Evolutionary conservation across 2,888 invertebrate genomes (phyloP), one percentile per base, ranked within the genome.

Genomic region (Drosophila tripunctata): DNA sequence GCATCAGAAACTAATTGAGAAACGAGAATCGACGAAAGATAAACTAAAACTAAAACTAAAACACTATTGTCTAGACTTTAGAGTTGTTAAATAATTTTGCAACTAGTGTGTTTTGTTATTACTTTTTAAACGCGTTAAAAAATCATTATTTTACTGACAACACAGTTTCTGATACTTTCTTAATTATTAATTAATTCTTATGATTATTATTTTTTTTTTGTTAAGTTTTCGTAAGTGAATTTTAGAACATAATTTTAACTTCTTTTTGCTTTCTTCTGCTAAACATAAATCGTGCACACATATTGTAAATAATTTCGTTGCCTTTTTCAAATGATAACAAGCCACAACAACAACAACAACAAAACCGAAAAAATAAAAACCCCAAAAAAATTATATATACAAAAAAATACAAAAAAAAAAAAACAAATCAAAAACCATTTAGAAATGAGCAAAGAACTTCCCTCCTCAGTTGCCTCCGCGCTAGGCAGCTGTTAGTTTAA

Each of bases 401-500:
- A 50, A 63, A 51, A 55, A 51, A 19, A 55, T 38, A 62, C 35
- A 54, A 68, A 54, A 44, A 60, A 36, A 19, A 51, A 58, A 50
- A 51, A 54, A 51, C 40, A 54, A 78, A 56, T 60, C 51, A 61
- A 64, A 71, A 79, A 69, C 75, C 70, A 81, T 71, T 79, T 85
- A 80, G 71, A 83, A 75, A 76, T 76, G 73, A 83, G 85, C 73
- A 78, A 83, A 85, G 87, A 81, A 86, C 87, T 81, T 81, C 81
- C 81, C 81, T 81, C 81, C 81, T 81, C 87, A 83, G 87, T 81
- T 81, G 81, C 81, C 87, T 70, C 51, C n/a, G 21, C 65, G 65
- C 54, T 56, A 61, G 83, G 81, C 81, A 86, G 69, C 84, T 81
- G 84, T 66, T 86, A 87, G 77, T 57, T 66, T 81, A 81, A 81